These are phyloP conservation scores for Camelus bactrianus DNA, from an alignment of 2,113 vertebrate species.

Conservation along the genomic window DNA sequence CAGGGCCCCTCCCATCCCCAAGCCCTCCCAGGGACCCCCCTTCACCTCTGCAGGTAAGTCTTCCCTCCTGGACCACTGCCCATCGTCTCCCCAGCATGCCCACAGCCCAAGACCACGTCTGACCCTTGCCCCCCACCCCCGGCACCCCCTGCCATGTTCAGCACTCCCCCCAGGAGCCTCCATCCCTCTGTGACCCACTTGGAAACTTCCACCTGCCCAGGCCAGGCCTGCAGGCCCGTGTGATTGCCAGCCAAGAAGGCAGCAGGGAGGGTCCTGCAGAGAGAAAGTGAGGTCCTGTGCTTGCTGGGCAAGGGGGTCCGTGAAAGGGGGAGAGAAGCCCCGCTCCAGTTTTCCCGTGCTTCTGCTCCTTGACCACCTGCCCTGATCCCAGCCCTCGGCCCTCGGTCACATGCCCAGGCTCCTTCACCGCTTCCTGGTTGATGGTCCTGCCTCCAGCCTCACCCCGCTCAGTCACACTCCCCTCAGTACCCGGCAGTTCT, in stretches of 20 bases:
- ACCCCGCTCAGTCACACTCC: neutral
- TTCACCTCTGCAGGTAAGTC: fast-evolving
- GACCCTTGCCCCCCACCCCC: too few species aligned
- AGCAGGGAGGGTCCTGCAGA: neutral
- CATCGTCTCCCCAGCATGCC: neutral
- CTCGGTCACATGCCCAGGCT: fast-evolving
- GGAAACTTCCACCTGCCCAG: neutral
- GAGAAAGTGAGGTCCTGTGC: neutral
- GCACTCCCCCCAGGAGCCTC: too few species aligned
- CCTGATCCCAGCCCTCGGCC: neutral
- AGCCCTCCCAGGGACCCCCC: neutral
- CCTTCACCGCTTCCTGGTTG: neutral
- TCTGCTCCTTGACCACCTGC: too few species aligned
- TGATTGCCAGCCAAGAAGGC: neutral
- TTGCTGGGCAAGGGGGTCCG: neutral
- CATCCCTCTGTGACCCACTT: neutral
- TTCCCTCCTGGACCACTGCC: neutral
- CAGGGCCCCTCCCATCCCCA: too few species aligned
- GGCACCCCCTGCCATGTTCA: neutral
- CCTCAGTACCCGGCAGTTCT: neutral
- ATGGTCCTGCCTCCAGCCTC: neutral
- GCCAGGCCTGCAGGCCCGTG: fast-evolving
- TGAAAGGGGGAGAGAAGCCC: neutral
- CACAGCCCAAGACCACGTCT: fast-evolving
- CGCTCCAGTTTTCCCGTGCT: neutral